phyloP scores from a whole-genome alignment of 2,797 vertebrate genomes.

The Lepus townsendii region DNA sequence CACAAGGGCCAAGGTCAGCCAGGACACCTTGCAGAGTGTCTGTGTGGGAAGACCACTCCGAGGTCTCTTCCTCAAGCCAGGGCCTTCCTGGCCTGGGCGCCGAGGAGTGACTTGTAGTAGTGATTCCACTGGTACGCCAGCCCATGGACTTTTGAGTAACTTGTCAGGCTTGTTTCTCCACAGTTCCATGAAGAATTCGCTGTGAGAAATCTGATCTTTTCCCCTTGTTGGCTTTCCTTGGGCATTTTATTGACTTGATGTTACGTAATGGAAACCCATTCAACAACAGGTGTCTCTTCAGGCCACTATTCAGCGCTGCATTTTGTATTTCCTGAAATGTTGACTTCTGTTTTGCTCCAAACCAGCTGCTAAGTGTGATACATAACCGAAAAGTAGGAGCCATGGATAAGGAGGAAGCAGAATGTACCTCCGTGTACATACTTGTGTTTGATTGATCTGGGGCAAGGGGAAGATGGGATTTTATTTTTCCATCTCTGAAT shows the following conservation, averaged over 20 bases:
- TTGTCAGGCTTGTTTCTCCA: not conserved
- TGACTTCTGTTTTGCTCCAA: constrained; percentile 20
- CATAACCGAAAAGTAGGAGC: not conserved
- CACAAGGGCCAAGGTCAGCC: not conserved
- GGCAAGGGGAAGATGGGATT: not conserved
- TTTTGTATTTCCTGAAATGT: constrained; percentile 32
- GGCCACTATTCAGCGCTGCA: not conserved
- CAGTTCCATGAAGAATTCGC: constrained; percentile 2
- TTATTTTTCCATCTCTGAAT: not conserved
- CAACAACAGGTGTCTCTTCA: not conserved
- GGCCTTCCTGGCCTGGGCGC: not conserved
- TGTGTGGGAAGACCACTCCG: not conserved
- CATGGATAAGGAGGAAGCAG: not conserved
- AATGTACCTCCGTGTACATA: not conserved
- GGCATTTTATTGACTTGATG: constrained; percentile 27
- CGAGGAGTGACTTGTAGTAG: not conserved
- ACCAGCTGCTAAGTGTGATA: not conserved
- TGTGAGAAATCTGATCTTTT: constrained; percentile 17
- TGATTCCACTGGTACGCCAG: not conserved
- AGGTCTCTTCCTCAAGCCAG: not conserved
- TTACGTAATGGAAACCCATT: constrained; percentile 25
- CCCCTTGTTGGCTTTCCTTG: not conserved
- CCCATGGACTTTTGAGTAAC: not conserved
- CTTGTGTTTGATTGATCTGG: not conserved
- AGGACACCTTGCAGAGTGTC: fast-evolving